These are phyloP conservation scores for Athripsodes cinereus DNA, from an alignment of 2,888 invertebrate species.

Conservation along the genomic window DNA sequence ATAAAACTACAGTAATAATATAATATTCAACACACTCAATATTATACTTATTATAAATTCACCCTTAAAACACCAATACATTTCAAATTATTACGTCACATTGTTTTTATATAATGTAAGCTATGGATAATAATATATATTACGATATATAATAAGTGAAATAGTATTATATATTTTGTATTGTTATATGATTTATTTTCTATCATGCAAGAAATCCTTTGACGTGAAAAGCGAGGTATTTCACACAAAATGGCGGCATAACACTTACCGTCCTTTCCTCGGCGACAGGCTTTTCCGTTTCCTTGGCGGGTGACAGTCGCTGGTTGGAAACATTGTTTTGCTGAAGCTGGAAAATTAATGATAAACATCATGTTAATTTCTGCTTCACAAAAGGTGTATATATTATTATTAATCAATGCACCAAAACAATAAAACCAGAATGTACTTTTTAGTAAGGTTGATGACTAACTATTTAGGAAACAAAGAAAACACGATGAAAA, in stretches of 20 bases:
- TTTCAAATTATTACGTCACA: background rate
- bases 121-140: too few relatives aligned
- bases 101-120: too few relatives aligned
- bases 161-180: too few relatives aligned
- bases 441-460: too few relatives aligned
- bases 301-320: conserved; percentile 24
- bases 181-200: too few relatives aligned
- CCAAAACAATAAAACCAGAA: too few relatives aligned
- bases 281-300: conserved; percentile 18
- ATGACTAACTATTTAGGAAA: too few relatives aligned
- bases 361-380: too few relatives aligned
- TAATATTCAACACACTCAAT: background rate
- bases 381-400: too few relatives aligned
- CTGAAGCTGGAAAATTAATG: conserved; percentile 6
- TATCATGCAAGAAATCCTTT: conserved; percentile 17
- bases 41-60: conserved; percentile 5
- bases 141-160: too few relatives aligned
- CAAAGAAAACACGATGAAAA: too few relatives aligned
- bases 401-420: too few relatives aligned
- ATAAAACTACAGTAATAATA: background rate
- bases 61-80: conserved; percentile 15
- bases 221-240: background rate
- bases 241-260: background rate
- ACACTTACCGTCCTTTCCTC: conserved; percentile 24
- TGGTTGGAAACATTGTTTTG: conserved; percentile 25